phyloP scores from a whole-genome alignment of 2,888 invertebrate genomes.

The Andrena flavipes region DNA sequence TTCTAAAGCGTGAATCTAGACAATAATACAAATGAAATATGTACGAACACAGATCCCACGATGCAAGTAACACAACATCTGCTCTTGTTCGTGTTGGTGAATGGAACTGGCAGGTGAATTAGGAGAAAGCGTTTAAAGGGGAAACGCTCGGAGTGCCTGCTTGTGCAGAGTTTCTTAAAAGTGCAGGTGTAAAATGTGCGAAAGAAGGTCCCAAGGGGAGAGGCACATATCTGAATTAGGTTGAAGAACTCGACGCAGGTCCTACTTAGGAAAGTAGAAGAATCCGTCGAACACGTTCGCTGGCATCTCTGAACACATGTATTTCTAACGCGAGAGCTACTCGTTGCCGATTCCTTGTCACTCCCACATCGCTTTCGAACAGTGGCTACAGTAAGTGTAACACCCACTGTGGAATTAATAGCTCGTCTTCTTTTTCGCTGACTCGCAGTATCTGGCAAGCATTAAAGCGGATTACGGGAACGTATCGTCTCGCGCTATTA shows the following conservation, averaged over 20 bases:
- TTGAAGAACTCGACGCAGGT: no score
- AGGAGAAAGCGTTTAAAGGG: background rate
- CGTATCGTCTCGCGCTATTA: background rate
- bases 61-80: no score
- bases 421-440: background rate
- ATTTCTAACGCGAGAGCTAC: background rate
- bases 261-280: background rate
- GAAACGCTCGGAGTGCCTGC: background rate
- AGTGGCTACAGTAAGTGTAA: background rate
- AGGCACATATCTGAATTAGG: background rate
- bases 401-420: background rate
- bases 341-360: background rate
- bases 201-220: background rate
- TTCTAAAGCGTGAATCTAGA: no score
- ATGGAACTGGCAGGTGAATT: background rate
- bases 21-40: no score
- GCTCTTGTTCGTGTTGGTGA: background rate
- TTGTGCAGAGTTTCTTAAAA: background rate
- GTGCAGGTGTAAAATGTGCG: background rate
- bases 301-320: background rate
- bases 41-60: no score
- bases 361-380: background rate
- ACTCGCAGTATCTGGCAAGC: background rate
- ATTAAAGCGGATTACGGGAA: background rate
- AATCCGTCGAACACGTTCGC: background rate